Conservation (phyloP, 2,797 vertebrate genomes). For the Kryptopterus vitreolus region DNA sequence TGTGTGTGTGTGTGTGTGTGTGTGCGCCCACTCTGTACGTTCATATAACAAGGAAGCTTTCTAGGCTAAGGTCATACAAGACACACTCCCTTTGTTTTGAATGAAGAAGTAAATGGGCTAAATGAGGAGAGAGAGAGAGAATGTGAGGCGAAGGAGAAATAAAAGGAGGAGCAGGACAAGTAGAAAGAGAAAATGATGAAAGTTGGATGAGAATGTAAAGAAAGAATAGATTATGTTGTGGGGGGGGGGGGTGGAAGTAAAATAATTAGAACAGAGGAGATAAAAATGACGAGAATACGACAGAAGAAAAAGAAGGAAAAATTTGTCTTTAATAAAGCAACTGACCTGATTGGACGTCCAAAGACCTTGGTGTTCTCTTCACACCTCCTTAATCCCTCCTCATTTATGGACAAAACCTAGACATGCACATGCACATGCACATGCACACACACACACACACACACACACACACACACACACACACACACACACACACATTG, state of each 20-base stretch:
- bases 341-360: slow-evolving; percentile 86
- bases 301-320: neutral
- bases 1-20: no score
- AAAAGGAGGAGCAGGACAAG: neutral
- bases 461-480: slow-evolving; percentile 2
- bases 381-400: slow-evolving; percentile 84
- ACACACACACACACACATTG: neutral
- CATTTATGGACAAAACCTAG: slow-evolving; percentile 88
- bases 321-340: neutral
- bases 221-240: no score
- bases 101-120: neutral
- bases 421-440: slow-evolving; percentile 6
- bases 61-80: neutral
- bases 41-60: neutral
- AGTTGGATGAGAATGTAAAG: no score
- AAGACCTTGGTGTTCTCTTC: slow-evolving; percentile 89
- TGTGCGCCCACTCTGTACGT: neutral
- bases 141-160: neutral
- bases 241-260: no score
- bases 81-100: neutral
- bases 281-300: neutral
- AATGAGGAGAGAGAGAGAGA: neutral
- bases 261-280: neutral
- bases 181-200: neutral
- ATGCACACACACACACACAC: neutral